These are phyloP conservation scores for Tauraco erythrolophus DNA, from an alignment of 2,113 vertebrate species.

Conservation along the genomic window DNA sequence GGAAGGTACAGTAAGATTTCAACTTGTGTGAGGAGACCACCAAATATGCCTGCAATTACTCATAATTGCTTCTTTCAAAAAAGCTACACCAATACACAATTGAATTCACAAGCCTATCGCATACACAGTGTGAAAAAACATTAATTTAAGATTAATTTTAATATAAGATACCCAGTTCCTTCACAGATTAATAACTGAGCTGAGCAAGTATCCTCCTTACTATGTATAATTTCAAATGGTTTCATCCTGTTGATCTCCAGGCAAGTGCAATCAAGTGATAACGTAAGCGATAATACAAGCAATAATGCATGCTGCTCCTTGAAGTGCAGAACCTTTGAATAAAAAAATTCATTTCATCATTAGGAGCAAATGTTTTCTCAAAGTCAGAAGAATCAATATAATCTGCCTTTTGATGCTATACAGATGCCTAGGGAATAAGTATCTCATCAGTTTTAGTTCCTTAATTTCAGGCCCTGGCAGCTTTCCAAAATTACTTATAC, in stretches of 20 bases:
- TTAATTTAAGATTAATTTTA: not conserved
- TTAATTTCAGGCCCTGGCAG: slow-evolving; percentile 5
- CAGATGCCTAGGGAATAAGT: not conserved
- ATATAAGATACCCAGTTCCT: not conserved
- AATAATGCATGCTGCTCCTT: not conserved
- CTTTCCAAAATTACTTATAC: not conserved
- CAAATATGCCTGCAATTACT: not conserved
- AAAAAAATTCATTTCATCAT: not conserved
- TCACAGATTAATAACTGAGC: not conserved
- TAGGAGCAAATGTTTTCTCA: slow-evolving; percentile 1
- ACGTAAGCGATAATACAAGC: not conserved
- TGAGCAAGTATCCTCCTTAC: not conserved
- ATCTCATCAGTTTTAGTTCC: not conserved
- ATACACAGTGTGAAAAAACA: not conserved
- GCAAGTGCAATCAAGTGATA: not conserved
- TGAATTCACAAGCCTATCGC: not conserved
- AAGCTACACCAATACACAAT: not conserved
- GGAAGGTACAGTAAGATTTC: not conserved
- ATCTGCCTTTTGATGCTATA: not conserved
- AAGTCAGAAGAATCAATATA: not conserved
- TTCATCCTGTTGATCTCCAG: not conserved
- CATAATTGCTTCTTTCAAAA: not conserved
- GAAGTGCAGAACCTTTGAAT: not conserved
- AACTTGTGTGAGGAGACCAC: not conserved
- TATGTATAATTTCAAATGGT: not conserved